Conservation (phyloP, 2,113 vertebrate genomes). For the Eptesicus fuscus region DNA sequence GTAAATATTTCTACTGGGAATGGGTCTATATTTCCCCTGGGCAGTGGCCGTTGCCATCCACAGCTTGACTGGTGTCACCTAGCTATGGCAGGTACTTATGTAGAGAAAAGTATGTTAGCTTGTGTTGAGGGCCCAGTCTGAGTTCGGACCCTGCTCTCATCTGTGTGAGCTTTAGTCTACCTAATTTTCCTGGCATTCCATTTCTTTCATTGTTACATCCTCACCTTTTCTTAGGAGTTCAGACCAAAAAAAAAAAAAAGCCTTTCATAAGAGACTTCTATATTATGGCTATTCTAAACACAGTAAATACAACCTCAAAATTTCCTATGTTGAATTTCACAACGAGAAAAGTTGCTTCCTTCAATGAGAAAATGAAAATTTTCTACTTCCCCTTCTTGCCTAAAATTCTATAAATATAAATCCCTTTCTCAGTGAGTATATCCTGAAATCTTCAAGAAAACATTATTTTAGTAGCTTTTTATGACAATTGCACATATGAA, state of each 20-base stretch:
- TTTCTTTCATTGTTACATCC: neutral
- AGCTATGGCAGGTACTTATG: neutral
- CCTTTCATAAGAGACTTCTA: neutral
- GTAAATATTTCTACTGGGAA: neutral
- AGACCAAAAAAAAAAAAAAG: neutral
- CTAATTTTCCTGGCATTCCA: neutral
- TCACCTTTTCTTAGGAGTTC: neutral
- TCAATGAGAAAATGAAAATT: neutral
- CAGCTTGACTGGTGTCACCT: too few species aligned
- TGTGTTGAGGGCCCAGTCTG: neutral
- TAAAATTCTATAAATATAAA: neutral
- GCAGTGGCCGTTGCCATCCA: too few species aligned
- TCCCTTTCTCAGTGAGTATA: neutral
- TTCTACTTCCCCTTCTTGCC: neutral
- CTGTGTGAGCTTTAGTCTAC: neutral
- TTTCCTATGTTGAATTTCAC: neutral
- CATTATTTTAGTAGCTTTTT: neutral
- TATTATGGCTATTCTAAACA: neutral
- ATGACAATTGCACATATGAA: neutral
- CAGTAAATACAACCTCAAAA: neutral
- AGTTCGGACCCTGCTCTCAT: neutral
- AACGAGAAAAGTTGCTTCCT: neutral
- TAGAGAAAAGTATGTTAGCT: neutral
- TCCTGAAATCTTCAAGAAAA: neutral
- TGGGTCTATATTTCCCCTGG: too few species aligned